Conservation (phyloP, 2,797 vertebrate genomes). For the Pteronotus mesoamericanus region DNA sequence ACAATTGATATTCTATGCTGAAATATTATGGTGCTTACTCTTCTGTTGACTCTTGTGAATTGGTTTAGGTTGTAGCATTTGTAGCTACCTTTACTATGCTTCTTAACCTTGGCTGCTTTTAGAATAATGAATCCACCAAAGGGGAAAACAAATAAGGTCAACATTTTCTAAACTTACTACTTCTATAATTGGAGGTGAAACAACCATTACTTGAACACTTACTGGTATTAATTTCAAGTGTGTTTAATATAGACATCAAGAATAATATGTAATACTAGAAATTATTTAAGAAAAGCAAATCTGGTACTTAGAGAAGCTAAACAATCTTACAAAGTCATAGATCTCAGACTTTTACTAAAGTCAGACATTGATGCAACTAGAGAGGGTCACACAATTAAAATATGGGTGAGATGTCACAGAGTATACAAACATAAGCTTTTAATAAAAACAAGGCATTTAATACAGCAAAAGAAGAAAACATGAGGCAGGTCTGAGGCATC, state of each 20-base stretch:
- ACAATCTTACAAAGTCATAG: background rate
- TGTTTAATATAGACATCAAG: background rate
- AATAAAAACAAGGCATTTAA: background rate
- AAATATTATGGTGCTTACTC: background rate
- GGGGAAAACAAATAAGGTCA: slow-evolving; percentile 1
- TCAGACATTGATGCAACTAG: background rate
- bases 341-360: background rate
- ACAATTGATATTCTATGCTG: background rate
- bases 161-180: background rate
- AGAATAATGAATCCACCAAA: background rate
- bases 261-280: background rate
- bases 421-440: background rate
- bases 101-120: background rate
- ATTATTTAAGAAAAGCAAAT: background rate
- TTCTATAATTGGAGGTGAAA: background rate
- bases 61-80: background rate
- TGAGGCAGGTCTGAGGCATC: background rate
- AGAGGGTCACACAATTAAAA: background rate
- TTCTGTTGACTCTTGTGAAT: background rate
- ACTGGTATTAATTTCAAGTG: background rate
- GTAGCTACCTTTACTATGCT: background rate
- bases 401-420: background rate
- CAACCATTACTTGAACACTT: background rate
- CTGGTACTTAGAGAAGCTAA: slow-evolving; percentile 19
- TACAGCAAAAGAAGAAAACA: background rate